A percentile compares a stretch with the other conserved stretches of the same genome.
Conservation (phyloP, 2,797 vertebrate species). For the Sus cebifrons region DNA sequence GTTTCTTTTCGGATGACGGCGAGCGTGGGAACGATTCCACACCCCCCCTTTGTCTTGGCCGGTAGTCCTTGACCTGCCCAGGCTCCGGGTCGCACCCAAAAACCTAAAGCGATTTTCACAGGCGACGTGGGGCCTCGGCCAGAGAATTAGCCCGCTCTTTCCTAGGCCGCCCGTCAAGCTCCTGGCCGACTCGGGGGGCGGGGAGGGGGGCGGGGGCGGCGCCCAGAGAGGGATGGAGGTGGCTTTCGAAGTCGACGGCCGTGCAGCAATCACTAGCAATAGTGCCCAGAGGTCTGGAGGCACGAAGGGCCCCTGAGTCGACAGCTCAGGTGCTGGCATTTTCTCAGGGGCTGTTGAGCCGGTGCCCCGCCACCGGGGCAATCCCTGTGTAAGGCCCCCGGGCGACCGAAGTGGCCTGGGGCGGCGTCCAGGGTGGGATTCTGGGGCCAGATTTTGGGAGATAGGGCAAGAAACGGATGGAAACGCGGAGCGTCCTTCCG, state of each 20-base stretch:
- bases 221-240: neutral
- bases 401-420: neutral
- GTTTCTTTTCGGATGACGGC: slow-evolving; percentile 26
- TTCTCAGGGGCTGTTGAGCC: neutral
- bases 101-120: neutral
- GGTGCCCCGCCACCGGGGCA: neutral
- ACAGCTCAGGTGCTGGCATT: neutral
- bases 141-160: neutral
- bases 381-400: neutral
- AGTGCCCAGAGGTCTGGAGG: neutral
- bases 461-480: neutral
- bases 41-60: neutral
- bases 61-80: neutral
- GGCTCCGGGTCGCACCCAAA: neutral
- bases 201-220: neutral
- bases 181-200: neutral
- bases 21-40: neutral
- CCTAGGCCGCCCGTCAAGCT: neutral
- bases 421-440: neutral
- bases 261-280: neutral
- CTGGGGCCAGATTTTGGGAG: slow-evolving; percentile 5
- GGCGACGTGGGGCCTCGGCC: neutral
- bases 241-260: neutral
- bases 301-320: neutral
- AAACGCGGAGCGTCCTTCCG: neutral